Evolutionary conservation across 2,888 invertebrate genomes (phyloP).

Genomic region (Heliconius aoede): DNA sequence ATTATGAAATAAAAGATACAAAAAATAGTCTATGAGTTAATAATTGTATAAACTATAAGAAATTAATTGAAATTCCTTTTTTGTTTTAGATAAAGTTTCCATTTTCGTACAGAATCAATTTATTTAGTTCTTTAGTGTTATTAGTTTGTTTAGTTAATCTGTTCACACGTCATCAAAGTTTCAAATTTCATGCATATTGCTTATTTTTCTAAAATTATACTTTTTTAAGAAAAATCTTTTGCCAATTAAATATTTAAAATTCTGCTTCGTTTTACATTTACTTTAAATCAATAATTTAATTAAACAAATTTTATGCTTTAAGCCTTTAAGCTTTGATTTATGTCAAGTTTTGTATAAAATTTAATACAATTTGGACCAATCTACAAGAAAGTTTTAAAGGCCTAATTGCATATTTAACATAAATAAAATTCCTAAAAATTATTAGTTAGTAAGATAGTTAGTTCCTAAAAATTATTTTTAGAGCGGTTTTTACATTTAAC

Average conservation of each 20-base stretch:
- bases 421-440: constrained; percentile 43
- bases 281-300: not conserved
- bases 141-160: not conserved
- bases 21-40: not conserved
- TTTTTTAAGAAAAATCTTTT: not conserved
- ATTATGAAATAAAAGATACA: not conserved
- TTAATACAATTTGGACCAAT: constrained; percentile 48
- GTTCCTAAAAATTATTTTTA: constrained; percentile 46
- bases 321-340: not conserved
- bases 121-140: not conserved
- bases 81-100: not conserved
- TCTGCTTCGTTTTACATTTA: not conserved
- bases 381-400: constrained; percentile 38
- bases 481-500: constrained; percentile 14
- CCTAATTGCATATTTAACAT: constrained; percentile 25
- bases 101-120: not conserved
- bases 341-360: not conserved
- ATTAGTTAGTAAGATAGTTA: too few relatives aligned
- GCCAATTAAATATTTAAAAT: not conserved
- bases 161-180: not conserved
- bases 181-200: not conserved
- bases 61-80: not conserved
- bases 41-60: not conserved
- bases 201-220: not conserved
- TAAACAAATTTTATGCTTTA: not conserved